Conservation (phyloP, 1,140 invertebrate genomes). For the Chionoecetes opilio region DNA sequence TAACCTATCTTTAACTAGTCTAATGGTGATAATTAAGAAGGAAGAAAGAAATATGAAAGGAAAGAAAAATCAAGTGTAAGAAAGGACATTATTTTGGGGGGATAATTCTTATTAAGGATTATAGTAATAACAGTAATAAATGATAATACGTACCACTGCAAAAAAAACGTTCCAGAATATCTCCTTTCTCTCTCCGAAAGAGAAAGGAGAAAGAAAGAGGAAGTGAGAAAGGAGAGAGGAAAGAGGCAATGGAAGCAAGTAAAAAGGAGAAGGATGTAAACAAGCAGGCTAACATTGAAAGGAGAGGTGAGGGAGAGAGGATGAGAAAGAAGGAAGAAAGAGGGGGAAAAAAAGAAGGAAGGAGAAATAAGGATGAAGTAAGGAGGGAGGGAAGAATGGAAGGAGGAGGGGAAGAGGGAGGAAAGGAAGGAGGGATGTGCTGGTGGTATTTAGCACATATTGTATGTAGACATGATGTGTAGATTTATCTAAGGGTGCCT, state of each 20-base stretch:
- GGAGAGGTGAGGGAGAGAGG: too few relatives aligned
- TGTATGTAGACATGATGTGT: too few relatives aligned
- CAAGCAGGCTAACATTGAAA: neutral
- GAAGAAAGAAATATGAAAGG: neutral
- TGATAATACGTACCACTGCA: too few relatives aligned
- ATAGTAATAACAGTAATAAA: too few relatives aligned
- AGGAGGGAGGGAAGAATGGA: too few relatives aligned
- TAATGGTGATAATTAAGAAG: neutral
- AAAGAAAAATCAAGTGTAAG: neutral
- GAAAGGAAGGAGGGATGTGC: neutral
- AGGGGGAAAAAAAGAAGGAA: neutral
- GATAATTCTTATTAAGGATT: too few relatives aligned
- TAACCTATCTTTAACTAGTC: too few relatives aligned
- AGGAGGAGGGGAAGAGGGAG: neutral
- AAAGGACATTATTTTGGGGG: too few relatives aligned
- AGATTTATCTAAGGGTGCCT: too few relatives aligned
- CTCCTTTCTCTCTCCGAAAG: too few relatives aligned
- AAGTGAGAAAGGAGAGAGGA: neutral
- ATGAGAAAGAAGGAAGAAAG: neutral
- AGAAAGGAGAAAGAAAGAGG: neutral
- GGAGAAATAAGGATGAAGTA: neutral
- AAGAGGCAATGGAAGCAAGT: neutral
- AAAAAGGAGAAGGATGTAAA: neutral
- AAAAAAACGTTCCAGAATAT: too few relatives aligned
- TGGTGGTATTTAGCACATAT: too few relatives aligned